Percentiles rank a stretch among this genome's conserved stretches.
Conservation (phyloP, 2,797 vertebrate genomes). For the Anguilla anguilla region DNA sequence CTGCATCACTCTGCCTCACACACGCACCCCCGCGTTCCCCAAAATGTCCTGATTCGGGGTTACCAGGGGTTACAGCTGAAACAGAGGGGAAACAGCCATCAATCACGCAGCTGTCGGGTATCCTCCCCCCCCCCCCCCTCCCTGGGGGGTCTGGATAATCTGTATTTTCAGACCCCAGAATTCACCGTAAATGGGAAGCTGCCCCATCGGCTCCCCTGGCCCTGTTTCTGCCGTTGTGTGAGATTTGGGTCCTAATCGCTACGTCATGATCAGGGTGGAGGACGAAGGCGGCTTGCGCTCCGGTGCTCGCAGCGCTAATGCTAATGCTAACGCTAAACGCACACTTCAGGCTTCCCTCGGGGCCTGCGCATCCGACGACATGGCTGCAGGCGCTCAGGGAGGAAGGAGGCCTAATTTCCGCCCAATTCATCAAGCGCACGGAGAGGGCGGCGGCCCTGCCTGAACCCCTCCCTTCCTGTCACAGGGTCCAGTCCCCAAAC, state of each 20-base stretch:
- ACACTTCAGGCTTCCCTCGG: background rate
- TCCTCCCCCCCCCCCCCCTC: background rate
- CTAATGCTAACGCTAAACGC: background rate
- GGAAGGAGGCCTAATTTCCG: background rate
- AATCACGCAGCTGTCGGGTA: slow-evolving; percentile 40
- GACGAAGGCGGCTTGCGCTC: background rate
- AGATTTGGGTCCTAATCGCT: background rate
- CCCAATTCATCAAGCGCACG: background rate
- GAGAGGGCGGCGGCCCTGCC: background rate
- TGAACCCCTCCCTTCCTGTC: background rate
- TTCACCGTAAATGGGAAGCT: background rate
- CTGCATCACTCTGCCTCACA: slow-evolving; percentile 33
- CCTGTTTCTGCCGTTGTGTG: background rate
- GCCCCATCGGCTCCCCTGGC: too few species aligned
- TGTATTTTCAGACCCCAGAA: background rate
- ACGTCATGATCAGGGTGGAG: background rate
- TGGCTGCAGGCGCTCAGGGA: background rate
- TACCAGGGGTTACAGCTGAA: slow-evolving; percentile 53
- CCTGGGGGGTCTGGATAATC: background rate
- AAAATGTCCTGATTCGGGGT: slow-evolving; percentile 68
- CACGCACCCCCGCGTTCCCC: slow-evolving; percentile 53
- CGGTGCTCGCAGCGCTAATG: background rate
- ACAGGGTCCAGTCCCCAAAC: background rate
- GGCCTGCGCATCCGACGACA: too few species aligned
- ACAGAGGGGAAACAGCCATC: slow-evolving; percentile 51